Evolutionary conservation across 2,888 invertebrate genomes (phyloP).

Genomic region (Dryadula phaetusa): DNA sequence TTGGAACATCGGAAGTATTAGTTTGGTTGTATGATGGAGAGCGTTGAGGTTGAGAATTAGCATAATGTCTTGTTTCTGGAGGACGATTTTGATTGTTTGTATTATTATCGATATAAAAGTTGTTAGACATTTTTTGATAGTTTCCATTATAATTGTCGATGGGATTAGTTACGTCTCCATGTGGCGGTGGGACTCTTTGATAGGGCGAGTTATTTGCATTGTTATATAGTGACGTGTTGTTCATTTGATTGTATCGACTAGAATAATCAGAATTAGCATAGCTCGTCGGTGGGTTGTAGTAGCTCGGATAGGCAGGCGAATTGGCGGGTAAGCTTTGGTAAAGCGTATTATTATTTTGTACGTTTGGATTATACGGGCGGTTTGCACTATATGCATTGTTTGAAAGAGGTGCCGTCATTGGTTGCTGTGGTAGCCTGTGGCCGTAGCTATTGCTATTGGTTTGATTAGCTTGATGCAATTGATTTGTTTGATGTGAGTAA

Average conservation of each 20-base stretch:
- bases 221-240: conserved; percentile 58
- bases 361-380: conserved; percentile 61
- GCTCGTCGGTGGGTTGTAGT: conserved; percentile 81
- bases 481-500: conserved; percentile 70
- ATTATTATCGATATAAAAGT: conserved; percentile 65
- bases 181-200: conserved; percentile 86
- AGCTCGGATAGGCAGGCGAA: conserved; percentile 76
- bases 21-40: conserved; percentile 72
- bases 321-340: conserved; percentile 80
- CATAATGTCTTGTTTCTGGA: conserved; percentile 65
- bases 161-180: conserved; percentile 67
- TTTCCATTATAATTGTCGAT: conserved; percentile 68
- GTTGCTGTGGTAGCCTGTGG: conserved; percentile 70
- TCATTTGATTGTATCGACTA: conserved; percentile 77
- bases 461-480: conserved; percentile 66
- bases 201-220: conserved; percentile 77
- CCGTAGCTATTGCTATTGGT: conserved; percentile 72
- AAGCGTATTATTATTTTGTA: conserved; percentile 62
- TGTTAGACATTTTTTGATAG: conserved; percentile 73
- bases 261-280: conserved; percentile 78
- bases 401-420: conserved; percentile 54
- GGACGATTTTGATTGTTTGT: conserved; percentile 57
- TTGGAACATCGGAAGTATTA: conserved; percentile 58
- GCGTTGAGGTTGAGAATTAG: conserved; percentile 67
- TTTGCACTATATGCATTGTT: conserved; percentile 60